Base-by-base conservation (phyloP, 30 jellyfish, hydroid and myxozoan genomes). In the Nemopilema nomurai region DNA sequence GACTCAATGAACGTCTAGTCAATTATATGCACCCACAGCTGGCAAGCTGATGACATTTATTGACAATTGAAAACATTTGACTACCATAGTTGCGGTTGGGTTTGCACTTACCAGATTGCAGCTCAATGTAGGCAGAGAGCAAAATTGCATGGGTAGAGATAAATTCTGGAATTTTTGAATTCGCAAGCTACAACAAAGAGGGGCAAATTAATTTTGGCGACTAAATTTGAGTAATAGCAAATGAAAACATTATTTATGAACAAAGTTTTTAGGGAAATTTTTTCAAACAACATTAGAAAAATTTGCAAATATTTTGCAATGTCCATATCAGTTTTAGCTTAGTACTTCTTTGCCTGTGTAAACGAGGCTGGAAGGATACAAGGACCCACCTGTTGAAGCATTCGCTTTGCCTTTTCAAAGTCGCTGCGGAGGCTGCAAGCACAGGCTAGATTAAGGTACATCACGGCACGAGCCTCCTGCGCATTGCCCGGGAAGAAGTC, bases 401-500 rank as follows among this genome's bases (percentile, higher is more conserved):
- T 82, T 4, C 88, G 88, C 64, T 83, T 92, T 52, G 96, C 87
- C 49, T 83, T 92, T 49, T 92, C 98, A 67, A 62, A 87, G 24
- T 87, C 98, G 16, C 82, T 75, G 30, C 97, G 80, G 20, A 92
- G 21, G 65, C 96, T 76, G 62, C 73, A 87, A 4, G 97, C 98
- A 69, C 97, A 79, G 21, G 97, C 98, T 9, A 92, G 81, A 62
- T 92, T 92, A 28, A 92, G 19, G 73, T 77, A 79, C 96, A 92
- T 84, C 18, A 79, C 79, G 7, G 87, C 78, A 18, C 87, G 87
- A 19, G 96, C 98, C 71, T 87, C 97, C 23, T 78, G 86, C 0
- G 74, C 53, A 57, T 57, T 76, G 49, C 63, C 32, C 13, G 95
- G 95, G 57, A 86, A 77, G 52, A 86, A 67, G 7, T 67, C 86